These are phyloP conservation scores for Polydesmus complanatus DNA, from an alignment of 2,888 invertebrate species.

Conservation along the genomic window DNA sequence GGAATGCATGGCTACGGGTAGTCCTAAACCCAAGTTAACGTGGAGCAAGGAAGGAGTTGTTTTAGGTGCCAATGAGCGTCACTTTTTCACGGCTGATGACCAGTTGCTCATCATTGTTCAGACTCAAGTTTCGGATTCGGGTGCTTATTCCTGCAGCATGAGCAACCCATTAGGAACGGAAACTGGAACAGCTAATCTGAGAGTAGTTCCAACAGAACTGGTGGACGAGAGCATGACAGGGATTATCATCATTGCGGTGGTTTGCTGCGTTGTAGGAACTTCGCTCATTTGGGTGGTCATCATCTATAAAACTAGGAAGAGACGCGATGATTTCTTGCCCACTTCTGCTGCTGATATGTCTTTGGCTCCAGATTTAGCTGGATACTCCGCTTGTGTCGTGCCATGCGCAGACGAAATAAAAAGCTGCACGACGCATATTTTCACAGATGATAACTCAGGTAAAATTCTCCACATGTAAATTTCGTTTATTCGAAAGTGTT, in stretches of 20 bases:
- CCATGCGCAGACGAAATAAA: slow-evolving; percentile 10
- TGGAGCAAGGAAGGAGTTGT: slow-evolving; percentile 76
- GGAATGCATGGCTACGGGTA: slow-evolving; percentile 73
- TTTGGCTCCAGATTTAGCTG: slow-evolving; percentile 9
- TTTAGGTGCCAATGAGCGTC: slow-evolving; percentile 56
- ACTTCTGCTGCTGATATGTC: background rate
- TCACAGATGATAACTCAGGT: slow-evolving; percentile 17
- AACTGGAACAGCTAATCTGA: slow-evolving; percentile 53
- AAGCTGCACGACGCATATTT: slow-evolving; percentile 14
- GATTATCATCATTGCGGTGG: slow-evolving; percentile 75
- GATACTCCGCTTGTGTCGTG: slow-evolving; percentile 14
- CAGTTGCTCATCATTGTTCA: slow-evolving; percentile 77
- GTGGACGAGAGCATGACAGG: slow-evolving; percentile 59
- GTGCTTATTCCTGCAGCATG: slow-evolving; percentile 78
- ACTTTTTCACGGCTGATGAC: slow-evolving; percentile 73
- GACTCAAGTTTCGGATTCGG: slow-evolving; percentile 60
- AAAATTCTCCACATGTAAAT: background rate
- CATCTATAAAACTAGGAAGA: slow-evolving; percentile 66
- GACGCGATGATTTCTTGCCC: slow-evolving; percentile 13
- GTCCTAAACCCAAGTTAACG: slow-evolving; percentile 60
- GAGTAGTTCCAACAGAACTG: slow-evolving; percentile 45
- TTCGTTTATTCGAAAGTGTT: background rate
- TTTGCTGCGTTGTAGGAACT: slow-evolving; percentile 81
- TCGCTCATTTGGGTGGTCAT: slow-evolving; percentile 83
- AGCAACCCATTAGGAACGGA: slow-evolving; percentile 69